Percentiles rank a stretch among this genome's conserved stretches.
Evolutionary conservation across 2,113 vertebrate species (phyloP).

Genomic region (Mola mola): DNA sequence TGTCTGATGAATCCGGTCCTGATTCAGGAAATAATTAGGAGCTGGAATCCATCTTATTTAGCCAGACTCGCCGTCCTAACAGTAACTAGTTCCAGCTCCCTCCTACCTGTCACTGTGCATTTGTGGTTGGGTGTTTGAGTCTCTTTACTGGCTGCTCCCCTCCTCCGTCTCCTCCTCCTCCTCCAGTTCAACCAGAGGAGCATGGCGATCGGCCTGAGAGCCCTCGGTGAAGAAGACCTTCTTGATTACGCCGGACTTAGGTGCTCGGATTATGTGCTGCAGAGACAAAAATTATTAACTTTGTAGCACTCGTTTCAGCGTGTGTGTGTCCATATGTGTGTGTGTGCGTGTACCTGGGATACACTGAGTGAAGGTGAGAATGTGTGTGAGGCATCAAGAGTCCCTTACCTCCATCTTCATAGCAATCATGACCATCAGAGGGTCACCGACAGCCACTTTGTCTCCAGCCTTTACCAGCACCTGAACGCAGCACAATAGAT

Average conservation of each 20-base stretch:
- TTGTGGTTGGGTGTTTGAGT: background rate
- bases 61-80: background rate
- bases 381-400: background rate
- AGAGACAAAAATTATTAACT: background rate
- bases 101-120: slow-evolving; percentile 1
- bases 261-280: slow-evolving; percentile 92
- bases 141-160: slow-evolving; percentile 56
- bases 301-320: too few species aligned
- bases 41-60: background rate
- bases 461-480: slow-evolving; percentile 94
- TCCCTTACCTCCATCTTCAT: slow-evolving; percentile 98
- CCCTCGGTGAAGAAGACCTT: slow-evolving; percentile 92
- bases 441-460: slow-evolving; percentile 87
- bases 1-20: slow-evolving; percentile 1
- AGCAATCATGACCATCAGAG: slow-evolving; percentile 96
- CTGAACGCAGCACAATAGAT: slow-evolving; percentile 76
- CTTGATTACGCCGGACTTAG: slow-evolving; percentile 89
- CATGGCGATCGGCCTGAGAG: slow-evolving; percentile 89
- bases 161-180: slow-evolving; percentile 80
- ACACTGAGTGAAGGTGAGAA: background rate
- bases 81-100: slow-evolving; percentile 3
- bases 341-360: background rate
- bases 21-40: background rate
- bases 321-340: too few species aligned
- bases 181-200: slow-evolving; percentile 86